Conservation (phyloP, 37 sponge, comb jelly and placozoan species). For the Geodia barretti region DNA sequence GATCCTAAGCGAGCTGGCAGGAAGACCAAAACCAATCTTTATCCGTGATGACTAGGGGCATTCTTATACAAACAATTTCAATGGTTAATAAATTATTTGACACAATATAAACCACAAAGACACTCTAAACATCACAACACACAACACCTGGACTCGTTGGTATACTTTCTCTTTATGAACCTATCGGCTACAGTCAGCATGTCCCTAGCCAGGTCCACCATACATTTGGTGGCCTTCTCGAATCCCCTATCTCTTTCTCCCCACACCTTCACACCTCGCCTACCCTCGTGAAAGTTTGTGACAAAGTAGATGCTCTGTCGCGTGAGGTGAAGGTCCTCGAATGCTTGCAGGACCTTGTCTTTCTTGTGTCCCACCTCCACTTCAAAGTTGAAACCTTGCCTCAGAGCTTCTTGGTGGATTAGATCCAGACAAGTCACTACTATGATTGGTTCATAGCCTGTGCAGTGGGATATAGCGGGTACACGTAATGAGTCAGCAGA, state of each 20-base stretch:
- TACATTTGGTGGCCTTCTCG: conserved; percentile 65
- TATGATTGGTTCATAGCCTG: conserved; percentile 93
- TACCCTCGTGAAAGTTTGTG: conserved; percentile 85
- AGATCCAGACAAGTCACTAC: conserved; percentile 89
- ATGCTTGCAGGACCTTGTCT: conserved; percentile 84
- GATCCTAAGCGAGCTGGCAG: not conserved
- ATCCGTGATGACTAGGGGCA: not conserved
- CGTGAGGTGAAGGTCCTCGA: conserved; percentile 81
- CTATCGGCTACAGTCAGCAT: conserved; percentile 63
- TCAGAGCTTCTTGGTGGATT: conserved; percentile 69
- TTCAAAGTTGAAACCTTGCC: conserved; percentile 66
- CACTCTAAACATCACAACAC: not conserved
- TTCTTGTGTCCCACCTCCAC: conserved; percentile 73
- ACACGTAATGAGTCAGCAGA: not conserved
- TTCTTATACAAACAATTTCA: not conserved
- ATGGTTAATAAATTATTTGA: not conserved
- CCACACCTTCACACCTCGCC: conserved; percentile 77
- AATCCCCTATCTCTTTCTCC: conserved; percentile 68
- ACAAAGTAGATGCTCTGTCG: conserved; percentile 80
- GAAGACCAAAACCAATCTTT: not conserved
- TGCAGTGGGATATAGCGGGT: not conserved
- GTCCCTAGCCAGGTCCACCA: conserved; percentile 77
- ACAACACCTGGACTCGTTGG: conserved; percentile 4
- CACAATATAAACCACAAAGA: not conserved
- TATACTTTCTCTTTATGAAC: conserved; percentile 73